phyloP scores from a whole-genome alignment of 2,797 vertebrate genomes.

The Sus cebifrons region DNA sequence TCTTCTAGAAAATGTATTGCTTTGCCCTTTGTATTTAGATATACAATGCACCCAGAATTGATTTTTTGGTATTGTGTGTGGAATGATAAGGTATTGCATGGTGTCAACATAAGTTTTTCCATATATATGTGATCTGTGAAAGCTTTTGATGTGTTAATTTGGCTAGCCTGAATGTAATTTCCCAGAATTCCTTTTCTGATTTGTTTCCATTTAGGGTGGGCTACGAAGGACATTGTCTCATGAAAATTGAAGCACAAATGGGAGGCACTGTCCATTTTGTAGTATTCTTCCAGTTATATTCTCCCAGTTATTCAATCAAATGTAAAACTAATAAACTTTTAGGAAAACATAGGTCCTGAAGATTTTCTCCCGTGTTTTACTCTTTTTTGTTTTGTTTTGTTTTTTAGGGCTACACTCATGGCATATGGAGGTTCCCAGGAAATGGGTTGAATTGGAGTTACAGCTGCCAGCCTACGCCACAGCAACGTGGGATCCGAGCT shows the following conservation, averaged over 20 bases:
- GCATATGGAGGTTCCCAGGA: too few relatives aligned
- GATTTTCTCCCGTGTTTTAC: neutral
- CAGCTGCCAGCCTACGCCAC: too few relatives aligned
- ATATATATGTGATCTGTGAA: neutral
- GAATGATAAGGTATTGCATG: neutral
- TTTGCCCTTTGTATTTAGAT: conserved; percentile 6
- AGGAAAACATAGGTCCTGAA: neutral
- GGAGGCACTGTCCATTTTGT: neutral
- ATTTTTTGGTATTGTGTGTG: neutral
- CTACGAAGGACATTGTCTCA: neutral
- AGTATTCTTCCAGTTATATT: conserved; percentile 6
- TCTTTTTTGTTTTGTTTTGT: neutral
- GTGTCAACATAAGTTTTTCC: neutral
- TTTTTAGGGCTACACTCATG: too few relatives aligned
- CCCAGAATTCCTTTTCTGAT: neutral
- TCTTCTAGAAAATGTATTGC: neutral
- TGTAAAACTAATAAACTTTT: neutral
- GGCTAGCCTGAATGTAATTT: neutral
- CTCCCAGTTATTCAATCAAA: conserved; percentile 27
- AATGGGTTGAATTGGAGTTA: too few relatives aligned
- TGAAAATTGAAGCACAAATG: neutral
- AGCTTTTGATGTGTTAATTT: neutral
- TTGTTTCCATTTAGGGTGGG: neutral
- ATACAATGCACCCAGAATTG: neutral
- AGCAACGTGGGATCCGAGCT: too few relatives aligned